Evolutionary conservation across 2,888 invertebrate species (phyloP), one percentile per base, ranked within the genome.

Genomic region (Caenorhabditis japonica): DNA sequence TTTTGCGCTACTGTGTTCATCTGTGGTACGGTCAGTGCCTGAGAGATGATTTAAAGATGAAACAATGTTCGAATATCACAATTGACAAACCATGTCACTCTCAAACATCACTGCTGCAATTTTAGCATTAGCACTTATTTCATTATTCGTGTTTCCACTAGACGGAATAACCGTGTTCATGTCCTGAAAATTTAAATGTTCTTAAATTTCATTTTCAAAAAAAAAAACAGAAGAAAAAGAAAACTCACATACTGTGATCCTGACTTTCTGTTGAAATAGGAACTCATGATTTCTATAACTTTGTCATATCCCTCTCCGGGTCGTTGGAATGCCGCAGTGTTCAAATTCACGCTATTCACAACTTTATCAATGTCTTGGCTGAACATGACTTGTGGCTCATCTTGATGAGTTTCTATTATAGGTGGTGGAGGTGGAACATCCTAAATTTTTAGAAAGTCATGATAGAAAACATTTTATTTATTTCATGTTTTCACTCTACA

Each of bases 281-380:
- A 44, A 7, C 62, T 60, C 74, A 80, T 70, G 4, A 76, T 47
- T 21, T 62, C 56, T 4, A 80, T 58, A 3, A 82, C 82, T 44
- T 72, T 62, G 19, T 76, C 77, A 46, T 81, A 81, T 38, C 76
- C 73, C 44, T 80, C 75, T 10, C 81, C 81, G 0, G 75, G 73
- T 23, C 60, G 33, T 30, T 70, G 70, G 49, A 79, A 81, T 3
- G 75, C 77, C 0, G 70, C 60, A 0, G 72, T 76, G 39, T 68
- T 58, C 15, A 21, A 25, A 34, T 80, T 74, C 1, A 80, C 69
- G 59, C 64, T 71, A n/a, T 66, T 66, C 8, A 80, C 76, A 13
- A 66, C 69, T 36, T 69, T 69, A 34, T 68, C 68, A 46, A 74
- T 62, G 25, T 68, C 59, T 23, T 49, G 59, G n/a, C 47, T 53